Evolutionary conservation across 2,797 vertebrate species (phyloP).

Genomic region (Sebastes matsubarae): DNA sequence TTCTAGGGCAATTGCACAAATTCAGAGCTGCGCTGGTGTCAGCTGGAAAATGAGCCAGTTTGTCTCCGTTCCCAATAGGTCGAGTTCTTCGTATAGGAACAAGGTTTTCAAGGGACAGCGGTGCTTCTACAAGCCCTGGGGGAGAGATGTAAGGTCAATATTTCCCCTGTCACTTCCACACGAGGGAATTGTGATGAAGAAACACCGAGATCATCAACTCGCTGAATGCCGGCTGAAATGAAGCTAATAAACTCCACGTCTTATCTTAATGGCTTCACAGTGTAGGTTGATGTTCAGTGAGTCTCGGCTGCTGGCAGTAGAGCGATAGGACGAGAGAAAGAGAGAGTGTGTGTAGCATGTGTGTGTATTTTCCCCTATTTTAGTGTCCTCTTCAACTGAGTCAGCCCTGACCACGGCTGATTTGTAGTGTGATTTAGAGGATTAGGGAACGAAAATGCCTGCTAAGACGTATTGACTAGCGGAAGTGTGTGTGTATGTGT

Average conservation of each 20-base stretch:
- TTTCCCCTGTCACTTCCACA: constrained; percentile 4
- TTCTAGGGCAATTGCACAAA: constrained; percentile 2
- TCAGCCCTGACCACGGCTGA: constrained; percentile 33
- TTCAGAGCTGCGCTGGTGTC: neutral
- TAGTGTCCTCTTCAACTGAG: constrained; percentile 26
- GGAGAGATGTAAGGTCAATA: neutral
- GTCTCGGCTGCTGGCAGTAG: constrained; percentile 3
- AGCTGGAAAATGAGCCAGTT: constrained; percentile 18
- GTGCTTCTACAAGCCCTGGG: neutral
- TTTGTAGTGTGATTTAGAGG: constrained; percentile 56
- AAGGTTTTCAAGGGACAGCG: neutral
- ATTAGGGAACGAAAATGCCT: constrained; percentile 45
- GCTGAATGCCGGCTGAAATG: constrained; percentile 26
- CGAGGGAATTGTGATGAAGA: constrained; percentile 19
- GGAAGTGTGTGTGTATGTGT: neutral
- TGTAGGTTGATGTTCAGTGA: constrained; percentile 12
- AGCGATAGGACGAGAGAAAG: neutral
- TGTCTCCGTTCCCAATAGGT: constrained; percentile 8
- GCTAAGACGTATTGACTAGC: constrained; percentile 45
- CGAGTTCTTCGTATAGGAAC: neutral
- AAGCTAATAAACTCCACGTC: constrained; percentile 50
- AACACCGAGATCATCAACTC: constrained; percentile 20
- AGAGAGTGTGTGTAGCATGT: neutral
- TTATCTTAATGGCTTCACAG: constrained; percentile 58
- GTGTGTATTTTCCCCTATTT: constrained; percentile 4